Conservation (phyloP, 2,888 invertebrate genomes). For the Pachliopta kotzebuea region DNA sequence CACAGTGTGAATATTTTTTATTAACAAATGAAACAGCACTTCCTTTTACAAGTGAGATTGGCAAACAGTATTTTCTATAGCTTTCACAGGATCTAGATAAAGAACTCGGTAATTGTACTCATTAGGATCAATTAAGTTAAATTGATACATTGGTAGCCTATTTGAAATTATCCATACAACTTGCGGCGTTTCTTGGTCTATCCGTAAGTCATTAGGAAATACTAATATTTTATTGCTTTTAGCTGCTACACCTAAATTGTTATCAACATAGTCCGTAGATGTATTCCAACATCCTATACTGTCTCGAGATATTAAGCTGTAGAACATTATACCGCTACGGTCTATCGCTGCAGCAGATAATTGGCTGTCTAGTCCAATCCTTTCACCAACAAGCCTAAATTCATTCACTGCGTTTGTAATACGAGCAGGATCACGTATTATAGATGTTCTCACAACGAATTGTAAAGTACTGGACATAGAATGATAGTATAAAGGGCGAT, state of each 20-base stretch:
- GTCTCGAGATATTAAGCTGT: constrained; percentile 88
- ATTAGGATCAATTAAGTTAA: constrained; percentile 82
- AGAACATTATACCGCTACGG: constrained; percentile 89
- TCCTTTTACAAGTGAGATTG: constrained; percentile 59
- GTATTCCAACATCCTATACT: constrained; percentile 92
- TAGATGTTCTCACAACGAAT: constrained; percentile 85
- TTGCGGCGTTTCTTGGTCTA: constrained; percentile 86
- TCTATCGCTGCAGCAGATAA: constrained; percentile 88
- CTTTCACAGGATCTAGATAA: constrained; percentile 82
- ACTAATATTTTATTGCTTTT: constrained; percentile 82
- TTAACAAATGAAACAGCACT: neutral
- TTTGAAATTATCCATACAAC: constrained; percentile 89
- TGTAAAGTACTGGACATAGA: constrained; percentile 91
- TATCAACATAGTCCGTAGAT: constrained; percentile 84
- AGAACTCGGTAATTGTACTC: constrained; percentile 88
- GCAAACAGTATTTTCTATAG: constrained; percentile 84
- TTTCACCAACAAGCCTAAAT: constrained; percentile 67
- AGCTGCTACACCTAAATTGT: constrained; percentile 84
- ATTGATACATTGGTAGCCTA: constrained; percentile 87
- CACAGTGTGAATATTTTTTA: neutral
- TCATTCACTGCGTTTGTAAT: constrained; percentile 60
- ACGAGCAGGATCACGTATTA: constrained; percentile 83
- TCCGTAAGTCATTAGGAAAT: constrained; percentile 90
- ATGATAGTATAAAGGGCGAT: constrained; percentile 88
- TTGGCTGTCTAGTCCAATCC: constrained; percentile 83